Percentiles rank a stretch among this genome's conserved stretches.
Evolutionary conservation across 2,797 vertebrate genomes (phyloP).

Genomic region (Hypotaenidia okinawae): DNA sequence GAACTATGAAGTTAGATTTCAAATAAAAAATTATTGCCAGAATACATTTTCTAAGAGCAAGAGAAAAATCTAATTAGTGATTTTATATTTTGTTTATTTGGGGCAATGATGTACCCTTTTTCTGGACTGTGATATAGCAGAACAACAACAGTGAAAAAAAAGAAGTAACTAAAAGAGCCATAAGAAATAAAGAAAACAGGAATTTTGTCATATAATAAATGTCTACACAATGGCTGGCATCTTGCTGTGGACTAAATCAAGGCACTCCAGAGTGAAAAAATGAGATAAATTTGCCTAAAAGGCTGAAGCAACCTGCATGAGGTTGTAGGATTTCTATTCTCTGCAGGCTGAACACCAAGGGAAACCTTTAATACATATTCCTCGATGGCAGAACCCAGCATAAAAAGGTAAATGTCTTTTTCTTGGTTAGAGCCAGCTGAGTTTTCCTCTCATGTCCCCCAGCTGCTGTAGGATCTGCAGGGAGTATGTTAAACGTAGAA

Average conservation of each 20-base stretch:
- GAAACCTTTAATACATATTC: background rate
- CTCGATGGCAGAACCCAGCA: background rate
- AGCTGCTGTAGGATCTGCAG: background rate
- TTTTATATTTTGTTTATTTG: background rate
- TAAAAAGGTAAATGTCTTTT: background rate
- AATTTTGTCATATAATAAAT: background rate
- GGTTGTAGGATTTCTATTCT: background rate
- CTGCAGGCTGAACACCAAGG: background rate
- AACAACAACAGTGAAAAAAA: background rate
- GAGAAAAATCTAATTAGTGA: background rate
- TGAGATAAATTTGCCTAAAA: background rate
- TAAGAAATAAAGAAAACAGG: background rate
- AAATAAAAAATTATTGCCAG: background rate
- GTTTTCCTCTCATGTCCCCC: background rate
- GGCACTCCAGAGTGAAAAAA: background rate
- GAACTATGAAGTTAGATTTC: background rate
- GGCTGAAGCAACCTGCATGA: background rate
- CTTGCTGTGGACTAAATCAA: background rate
- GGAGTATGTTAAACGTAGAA: background rate
- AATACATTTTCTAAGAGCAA: background rate
- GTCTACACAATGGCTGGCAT: background rate
- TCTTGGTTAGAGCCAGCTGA: background rate
- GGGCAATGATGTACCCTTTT: background rate
- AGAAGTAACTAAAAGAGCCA: background rate
- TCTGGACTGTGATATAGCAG: background rate